phyloP scores from a whole-genome alignment of 2,888 invertebrate genomes.

The Ophion ellenae region DNA sequence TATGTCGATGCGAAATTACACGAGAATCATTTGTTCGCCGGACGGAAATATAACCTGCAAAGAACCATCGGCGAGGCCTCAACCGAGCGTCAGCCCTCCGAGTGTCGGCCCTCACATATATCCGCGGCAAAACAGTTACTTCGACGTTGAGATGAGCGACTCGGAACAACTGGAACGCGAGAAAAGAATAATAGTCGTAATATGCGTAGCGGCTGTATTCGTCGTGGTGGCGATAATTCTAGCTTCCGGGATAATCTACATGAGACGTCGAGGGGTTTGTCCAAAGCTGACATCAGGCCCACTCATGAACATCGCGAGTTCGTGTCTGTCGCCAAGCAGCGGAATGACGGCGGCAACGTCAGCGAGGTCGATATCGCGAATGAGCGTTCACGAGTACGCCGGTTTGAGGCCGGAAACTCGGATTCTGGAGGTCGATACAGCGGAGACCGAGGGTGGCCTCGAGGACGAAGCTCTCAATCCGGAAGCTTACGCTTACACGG shows the following conservation, averaged over 20 bases:
- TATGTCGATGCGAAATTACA: conserved; percentile 87
- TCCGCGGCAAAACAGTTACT: conserved; percentile 80
- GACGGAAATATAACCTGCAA: conserved; percentile 86
- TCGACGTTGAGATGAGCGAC: conserved; percentile 82
- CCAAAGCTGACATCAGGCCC: conserved; percentile 80
- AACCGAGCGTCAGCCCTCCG: conserved; percentile 79
- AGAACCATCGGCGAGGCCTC: conserved; percentile 83
- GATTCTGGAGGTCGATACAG: conserved; percentile 84
- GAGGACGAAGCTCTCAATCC: conserved; percentile 80
- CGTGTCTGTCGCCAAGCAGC: conserved; percentile 78
- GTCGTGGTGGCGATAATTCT: conserved; percentile 78
- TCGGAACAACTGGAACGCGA: conserved; percentile 80
- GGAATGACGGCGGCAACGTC: conserved; percentile 85
- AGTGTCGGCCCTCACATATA: conserved; percentile 82
- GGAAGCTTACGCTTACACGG: conserved; percentile 81
- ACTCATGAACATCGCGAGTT: conserved; percentile 76
- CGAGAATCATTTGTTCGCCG: conserved; percentile 86
- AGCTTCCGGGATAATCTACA: conserved; percentile 79
- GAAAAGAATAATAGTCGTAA: conserved; percentile 80
- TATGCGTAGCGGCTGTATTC: conserved; percentile 79
- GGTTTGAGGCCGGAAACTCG: conserved; percentile 87
- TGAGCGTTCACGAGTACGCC: conserved; percentile 87
- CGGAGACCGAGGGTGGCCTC: conserved; percentile 67
- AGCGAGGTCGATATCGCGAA: conserved; percentile 86
- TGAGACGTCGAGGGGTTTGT: conserved; percentile 80